phyloP scores from a whole-genome alignment of 2,797 vertebrate species.

The Alfaro cultratus region DNA sequence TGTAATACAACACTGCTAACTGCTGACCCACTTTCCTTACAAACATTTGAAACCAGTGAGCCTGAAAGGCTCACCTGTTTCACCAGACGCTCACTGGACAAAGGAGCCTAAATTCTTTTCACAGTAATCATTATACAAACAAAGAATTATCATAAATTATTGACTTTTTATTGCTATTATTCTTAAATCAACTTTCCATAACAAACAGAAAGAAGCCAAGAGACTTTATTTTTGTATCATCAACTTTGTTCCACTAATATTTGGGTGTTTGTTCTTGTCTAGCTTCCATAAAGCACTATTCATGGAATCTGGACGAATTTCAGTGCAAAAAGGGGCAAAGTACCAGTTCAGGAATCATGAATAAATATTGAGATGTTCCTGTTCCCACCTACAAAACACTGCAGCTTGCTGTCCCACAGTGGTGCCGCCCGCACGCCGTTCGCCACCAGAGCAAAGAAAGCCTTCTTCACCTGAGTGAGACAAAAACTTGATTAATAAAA shows the following conservation, averaged over 20 bases:
- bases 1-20: constrained; percentile 47
- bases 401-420: constrained; percentile 95
- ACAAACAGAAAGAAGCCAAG: neutral
- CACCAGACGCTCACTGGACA: neutral
- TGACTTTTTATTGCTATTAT: neutral
- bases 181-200: neutral
- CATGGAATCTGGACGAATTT: neutral
- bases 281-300: too few species aligned
- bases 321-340: neutral
- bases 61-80: too few species aligned
- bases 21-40: constrained; percentile 43
- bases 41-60: constrained; percentile 40
- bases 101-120: neutral
- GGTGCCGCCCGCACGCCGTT: constrained; percentile 97
- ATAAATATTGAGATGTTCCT: neutral
- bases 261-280: too few species aligned
- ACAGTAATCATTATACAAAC: neutral
- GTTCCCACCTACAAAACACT: constrained; percentile 93
- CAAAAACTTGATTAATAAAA: neutral
- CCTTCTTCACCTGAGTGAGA: constrained; percentile 91
- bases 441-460: constrained; percentile 96
- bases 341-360: neutral
- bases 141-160: neutral
- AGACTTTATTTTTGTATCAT: neutral
- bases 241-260: too few species aligned